These are phyloP conservation scores for Sebastiscus albofasciatus DNA, from an alignment of 2,797 vertebrate species.

Conservation along the genomic window DNA sequence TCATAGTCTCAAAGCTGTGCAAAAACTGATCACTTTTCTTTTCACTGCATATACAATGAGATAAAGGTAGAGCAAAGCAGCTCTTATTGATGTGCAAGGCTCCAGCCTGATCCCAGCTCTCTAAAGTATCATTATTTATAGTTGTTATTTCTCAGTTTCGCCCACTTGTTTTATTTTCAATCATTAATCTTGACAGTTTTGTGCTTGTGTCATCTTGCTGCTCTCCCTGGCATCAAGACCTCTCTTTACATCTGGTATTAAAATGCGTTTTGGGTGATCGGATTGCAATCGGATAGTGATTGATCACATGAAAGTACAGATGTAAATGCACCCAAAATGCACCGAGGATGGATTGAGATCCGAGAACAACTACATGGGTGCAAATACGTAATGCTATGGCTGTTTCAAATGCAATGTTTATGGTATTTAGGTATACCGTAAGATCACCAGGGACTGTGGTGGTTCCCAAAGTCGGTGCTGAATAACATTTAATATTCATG, in stretches of 20 bases:
- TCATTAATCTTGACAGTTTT: constrained; percentile 47
- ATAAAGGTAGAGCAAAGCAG: background rate
- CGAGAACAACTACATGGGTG: no score
- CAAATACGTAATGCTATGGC: no score
- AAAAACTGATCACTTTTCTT: background rate
- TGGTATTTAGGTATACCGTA: background rate
- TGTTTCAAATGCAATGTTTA: background rate
- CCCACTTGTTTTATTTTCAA: constrained; percentile 51
- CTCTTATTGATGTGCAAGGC: constrained; percentile 27
- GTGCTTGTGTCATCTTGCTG: constrained; percentile 15
- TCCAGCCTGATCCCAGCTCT: constrained; percentile 29
- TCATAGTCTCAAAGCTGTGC: background rate
- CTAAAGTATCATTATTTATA: constrained; percentile 43
- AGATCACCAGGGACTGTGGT: background rate
- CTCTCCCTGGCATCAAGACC: background rate
- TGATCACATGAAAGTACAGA: no score
- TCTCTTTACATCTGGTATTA: no score
- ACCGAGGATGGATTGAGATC: no score
- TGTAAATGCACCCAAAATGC: no score
- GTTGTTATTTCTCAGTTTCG: constrained; percentile 43
- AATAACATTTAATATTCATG: background rate
- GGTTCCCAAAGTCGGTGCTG: background rate
- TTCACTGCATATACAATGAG: constrained; percentile 9
- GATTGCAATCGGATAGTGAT: no score
- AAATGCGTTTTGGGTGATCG: no score